These are phyloP conservation scores for Nymphicus hollandicus DNA, from an alignment of 2,113 vertebrate species.

Conservation along the genomic window DNA sequence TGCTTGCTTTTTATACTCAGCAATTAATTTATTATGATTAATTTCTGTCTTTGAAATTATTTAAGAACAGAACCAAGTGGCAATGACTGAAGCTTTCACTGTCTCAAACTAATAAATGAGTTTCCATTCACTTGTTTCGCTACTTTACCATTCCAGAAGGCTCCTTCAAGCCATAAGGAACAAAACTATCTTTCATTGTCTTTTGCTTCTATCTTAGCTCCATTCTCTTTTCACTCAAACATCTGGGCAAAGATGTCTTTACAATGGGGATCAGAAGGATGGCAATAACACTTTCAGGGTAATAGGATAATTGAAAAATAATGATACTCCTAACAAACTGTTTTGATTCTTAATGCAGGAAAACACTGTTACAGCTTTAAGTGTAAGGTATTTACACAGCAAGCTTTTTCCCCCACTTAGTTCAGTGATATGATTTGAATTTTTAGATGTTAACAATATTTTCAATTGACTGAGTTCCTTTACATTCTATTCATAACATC, in stretches of 20 bases:
- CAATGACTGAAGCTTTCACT: not conserved
- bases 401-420: not conserved
- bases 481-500: not conserved
- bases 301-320: not conserved
- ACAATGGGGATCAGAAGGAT: not conserved
- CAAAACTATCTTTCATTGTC: not conserved
- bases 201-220: not conserved
- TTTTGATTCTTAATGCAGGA: not conserved
- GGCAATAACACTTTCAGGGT: fast-evolving
- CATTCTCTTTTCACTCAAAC: not conserved
- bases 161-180: not conserved
- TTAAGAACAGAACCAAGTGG: not conserved
- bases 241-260: not conserved
- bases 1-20: not conserved
- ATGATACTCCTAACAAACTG: not conserved
- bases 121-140: not conserved
- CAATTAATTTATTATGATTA: not conserved
- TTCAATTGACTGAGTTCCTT: not conserved
- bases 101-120: not conserved
- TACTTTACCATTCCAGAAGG: not conserved
- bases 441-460: not conserved
- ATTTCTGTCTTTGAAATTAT: not conserved
- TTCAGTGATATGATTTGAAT: not conserved
- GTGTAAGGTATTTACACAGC: not conserved
- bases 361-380: not conserved